Conservation (phyloP, 2,888 invertebrate genomes). For the Thereva unica region DNA sequence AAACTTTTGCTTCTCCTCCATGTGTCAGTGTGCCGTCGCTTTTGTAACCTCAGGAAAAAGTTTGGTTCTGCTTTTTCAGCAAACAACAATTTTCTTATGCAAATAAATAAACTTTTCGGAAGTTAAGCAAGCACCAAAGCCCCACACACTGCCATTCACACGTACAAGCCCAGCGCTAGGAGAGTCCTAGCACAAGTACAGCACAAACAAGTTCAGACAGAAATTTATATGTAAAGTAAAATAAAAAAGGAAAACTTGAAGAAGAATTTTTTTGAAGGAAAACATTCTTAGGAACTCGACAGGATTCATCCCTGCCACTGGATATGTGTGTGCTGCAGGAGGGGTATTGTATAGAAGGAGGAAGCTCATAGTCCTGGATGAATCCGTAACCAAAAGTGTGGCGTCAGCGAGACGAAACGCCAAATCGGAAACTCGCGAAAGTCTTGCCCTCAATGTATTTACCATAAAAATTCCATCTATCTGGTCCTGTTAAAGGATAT, state of each 20-base stretch:
- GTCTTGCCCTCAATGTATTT: slow-evolving; percentile 40
- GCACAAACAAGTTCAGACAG: slow-evolving; percentile 17
- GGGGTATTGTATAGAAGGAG: slow-evolving; percentile 6
- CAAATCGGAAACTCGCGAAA: slow-evolving; percentile 38
- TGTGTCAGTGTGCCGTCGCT: slow-evolving; percentile 21
- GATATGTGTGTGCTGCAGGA: slow-evolving; percentile 19
- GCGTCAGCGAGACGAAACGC: slow-evolving; percentile 38
- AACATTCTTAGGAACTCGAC: slow-evolving; percentile 25
- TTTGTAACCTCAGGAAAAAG: slow-evolving; percentile 30
- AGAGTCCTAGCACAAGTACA: slow-evolving; percentile 3
- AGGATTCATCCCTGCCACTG: slow-evolving; percentile 12
- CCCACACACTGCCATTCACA: slow-evolving; percentile 2
- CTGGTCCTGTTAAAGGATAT: slow-evolving; percentile 36
- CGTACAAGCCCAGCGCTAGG: slow-evolving; percentile 9
- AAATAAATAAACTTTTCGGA: slow-evolving; percentile 35
- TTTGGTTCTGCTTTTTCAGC: slow-evolving; percentile 36
- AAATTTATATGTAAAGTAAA: slow-evolving; percentile 30
- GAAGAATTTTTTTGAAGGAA: slow-evolving; percentile 14
- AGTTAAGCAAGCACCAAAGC: slow-evolving; percentile 16
- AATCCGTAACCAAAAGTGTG: slow-evolving; percentile 25
- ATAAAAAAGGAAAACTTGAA: slow-evolving; percentile 10
- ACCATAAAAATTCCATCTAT: slow-evolving; percentile 43
- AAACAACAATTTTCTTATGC: slow-evolving; percentile 36
- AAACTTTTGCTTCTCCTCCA: slow-evolving; percentile 11
- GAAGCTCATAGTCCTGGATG: slow-evolving; percentile 7